phyloP scores from a whole-genome alignment of 2,888 invertebrate species.

The Plagiodera versicolora region DNA sequence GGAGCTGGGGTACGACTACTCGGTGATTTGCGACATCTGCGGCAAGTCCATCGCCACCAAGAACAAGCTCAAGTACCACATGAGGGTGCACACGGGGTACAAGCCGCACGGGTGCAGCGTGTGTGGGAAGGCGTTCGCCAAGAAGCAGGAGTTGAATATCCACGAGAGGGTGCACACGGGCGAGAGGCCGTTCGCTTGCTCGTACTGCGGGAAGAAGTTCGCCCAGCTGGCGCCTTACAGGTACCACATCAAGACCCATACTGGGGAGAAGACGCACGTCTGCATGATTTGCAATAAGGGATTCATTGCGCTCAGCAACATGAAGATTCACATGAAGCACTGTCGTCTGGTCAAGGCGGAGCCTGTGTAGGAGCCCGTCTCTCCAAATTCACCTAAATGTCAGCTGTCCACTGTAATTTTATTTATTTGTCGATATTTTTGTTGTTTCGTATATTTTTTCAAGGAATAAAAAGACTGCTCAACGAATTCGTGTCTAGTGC shows the following conservation, averaged over 20 bases:
- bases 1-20: conserved; percentile 53
- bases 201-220: conserved; percentile 41
- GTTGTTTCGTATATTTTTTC: too few relatives aligned
- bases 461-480: too few relatives aligned
- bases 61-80: conserved; percentile 40
- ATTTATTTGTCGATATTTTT: too few relatives aligned
- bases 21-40: conserved; percentile 47
- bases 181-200: conserved; percentile 46
- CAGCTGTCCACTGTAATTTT: neutral
- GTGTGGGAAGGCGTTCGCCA: conserved; percentile 45
- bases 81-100: conserved; percentile 30
- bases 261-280: conserved; percentile 31
- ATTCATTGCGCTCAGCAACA: conserved; percentile 36
- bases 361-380: neutral
- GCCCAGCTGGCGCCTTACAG: conserved; percentile 39
- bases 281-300: conserved; percentile 40
- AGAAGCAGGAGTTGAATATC: conserved; percentile 53
- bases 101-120: conserved; percentile 45
- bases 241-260: conserved; percentile 38
- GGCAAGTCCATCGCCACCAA: conserved; percentile 45
- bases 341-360: conserved; percentile 18
- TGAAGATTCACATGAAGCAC: conserved; percentile 35
- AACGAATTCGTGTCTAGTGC: too few relatives aligned
- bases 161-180: conserved; percentile 32
- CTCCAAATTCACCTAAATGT: too few relatives aligned